Evolutionary conservation across 2,797 vertebrate species (phyloP).

Genomic region (Platyrinchus mystaceus): DNA sequence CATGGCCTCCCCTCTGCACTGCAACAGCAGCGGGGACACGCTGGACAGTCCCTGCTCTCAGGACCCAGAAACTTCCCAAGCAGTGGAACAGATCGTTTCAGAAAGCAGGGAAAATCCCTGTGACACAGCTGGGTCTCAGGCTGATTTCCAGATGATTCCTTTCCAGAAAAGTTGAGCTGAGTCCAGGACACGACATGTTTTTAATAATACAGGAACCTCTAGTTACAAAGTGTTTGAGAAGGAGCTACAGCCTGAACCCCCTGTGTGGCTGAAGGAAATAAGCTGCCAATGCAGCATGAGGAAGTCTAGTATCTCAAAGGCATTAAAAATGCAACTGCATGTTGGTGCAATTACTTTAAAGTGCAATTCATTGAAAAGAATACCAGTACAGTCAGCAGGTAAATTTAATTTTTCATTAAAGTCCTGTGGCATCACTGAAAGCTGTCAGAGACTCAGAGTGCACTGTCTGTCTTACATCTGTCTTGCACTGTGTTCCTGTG

Average conservation of each 20-base stretch:
- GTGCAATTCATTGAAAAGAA: slow-evolving; percentile 30
- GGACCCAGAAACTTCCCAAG: slow-evolving; percentile 80
- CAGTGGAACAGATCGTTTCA: slow-evolving; percentile 31
- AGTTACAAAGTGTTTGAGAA: background rate
- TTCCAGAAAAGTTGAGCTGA: slow-evolving; percentile 58
- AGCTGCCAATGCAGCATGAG: background rate
- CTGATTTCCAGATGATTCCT: slow-evolving; percentile 58
- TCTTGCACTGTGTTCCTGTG: background rate
- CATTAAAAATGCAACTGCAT: background rate
- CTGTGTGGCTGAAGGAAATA: background rate
- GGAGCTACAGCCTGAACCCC: background rate
- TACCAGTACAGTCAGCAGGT: background rate
- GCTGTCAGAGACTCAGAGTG: background rate
- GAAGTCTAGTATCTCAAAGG: background rate
- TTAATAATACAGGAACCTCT: background rate
- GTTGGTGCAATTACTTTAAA: slow-evolving; percentile 37
- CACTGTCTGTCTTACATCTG: background rate
- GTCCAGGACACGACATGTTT: background rate
- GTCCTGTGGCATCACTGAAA: background rate
- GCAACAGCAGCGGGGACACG: slow-evolving; percentile 81
- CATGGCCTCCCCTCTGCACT: slow-evolving; percentile 80
- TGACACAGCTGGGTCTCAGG: slow-evolving; percentile 44
- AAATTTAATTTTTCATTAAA: background rate
- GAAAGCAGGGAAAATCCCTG: slow-evolving; percentile 66
- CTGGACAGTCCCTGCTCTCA: slow-evolving; percentile 78